Evolutionary conservation across 2,888 invertebrate genomes (phyloP), one percentile per base, ranked within the genome.

Genomic region (Lysandra bellargus): DNA sequence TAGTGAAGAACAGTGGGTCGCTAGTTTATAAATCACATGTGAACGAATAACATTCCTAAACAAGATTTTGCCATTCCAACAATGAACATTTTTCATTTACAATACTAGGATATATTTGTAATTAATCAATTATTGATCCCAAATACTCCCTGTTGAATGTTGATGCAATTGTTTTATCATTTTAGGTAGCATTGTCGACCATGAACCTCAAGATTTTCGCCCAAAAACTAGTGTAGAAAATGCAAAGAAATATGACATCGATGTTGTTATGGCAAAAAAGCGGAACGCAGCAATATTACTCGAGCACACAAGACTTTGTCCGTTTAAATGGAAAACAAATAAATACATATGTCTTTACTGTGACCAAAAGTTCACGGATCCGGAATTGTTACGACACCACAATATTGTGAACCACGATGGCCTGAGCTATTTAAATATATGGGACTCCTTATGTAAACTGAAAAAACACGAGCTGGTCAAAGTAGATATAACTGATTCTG

Each of bases 241-340:
- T 78, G 81, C 84, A 78, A 85, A 84, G 80, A 82, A 84, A 80
- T n/a, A 81, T 78, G 84, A 86, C 69, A 80, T 81, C 2, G 87
- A 90, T 40, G 86, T 88, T 76, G 83, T 89, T 61, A 88, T 86
- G 84, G 85, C 86, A 80, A 89, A 88, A 80, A 90, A 87, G 84
- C 87, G 84, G 80, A 88, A 91, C 49, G 88, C 90, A 0, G 83
- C 83, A 14, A 85, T 87, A 57, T 85, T 94, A 5, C 83, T 94
- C 80, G 90, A 93, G 83, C 86, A 82, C 73, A 87, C 93, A 7
- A 90, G 85, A 81, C 88, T 94, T 83, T 92, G 90, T 79, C 94
- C 94, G 0, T 94, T 94, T 82, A 89, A 87, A 83, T 93, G 94
- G 94, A 87, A 85, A 85, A 93, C 90, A 83, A 92, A 93, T 83